phyloP scores from a whole-genome alignment of 2,888 invertebrate genomes.

The Campoletis raptor region DNA sequence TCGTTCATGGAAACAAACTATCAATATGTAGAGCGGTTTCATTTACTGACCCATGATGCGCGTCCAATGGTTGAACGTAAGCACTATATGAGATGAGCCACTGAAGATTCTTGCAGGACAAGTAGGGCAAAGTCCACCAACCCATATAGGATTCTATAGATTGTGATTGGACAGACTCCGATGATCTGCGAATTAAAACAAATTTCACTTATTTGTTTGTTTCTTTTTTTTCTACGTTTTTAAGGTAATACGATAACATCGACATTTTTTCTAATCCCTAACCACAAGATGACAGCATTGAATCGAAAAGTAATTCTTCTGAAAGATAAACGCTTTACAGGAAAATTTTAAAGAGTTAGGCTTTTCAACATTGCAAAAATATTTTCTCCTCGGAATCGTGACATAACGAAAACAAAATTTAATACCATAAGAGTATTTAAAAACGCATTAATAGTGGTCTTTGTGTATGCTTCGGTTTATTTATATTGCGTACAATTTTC shows the following conservation, averaged over 20 bases:
- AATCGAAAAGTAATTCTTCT: too few relatives aligned
- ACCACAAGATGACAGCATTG: too few relatives aligned
- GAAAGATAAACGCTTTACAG: too few relatives aligned
- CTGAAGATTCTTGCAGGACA: constrained; percentile 91
- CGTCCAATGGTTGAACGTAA: constrained; percentile 76
- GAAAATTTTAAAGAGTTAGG: too few relatives aligned
- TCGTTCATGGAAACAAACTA: neutral
- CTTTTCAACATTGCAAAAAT: too few relatives aligned
- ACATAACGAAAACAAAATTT: too few relatives aligned
- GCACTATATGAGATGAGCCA: constrained; percentile 96
- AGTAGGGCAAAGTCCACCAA: constrained; percentile 96
- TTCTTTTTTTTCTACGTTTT: neutral
- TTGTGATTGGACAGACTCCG: constrained; percentile 89
- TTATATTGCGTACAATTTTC: too few relatives aligned
- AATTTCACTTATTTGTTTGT: constrained; percentile 1
- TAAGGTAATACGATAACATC: neutral
- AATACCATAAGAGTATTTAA: too few relatives aligned
- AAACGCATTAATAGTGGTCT: too few relatives aligned
- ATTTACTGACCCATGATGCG: constrained; percentile 76
- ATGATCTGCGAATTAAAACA: constrained; percentile 84
- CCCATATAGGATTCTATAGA: constrained; percentile 89
- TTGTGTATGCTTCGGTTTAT: too few relatives aligned
- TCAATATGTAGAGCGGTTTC: neutral
- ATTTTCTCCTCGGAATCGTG: too few relatives aligned
- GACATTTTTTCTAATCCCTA: too few relatives aligned